phyloP scores from a whole-genome alignment of 2,113 vertebrate genomes.

The Eubucco bourcierii region DNA sequence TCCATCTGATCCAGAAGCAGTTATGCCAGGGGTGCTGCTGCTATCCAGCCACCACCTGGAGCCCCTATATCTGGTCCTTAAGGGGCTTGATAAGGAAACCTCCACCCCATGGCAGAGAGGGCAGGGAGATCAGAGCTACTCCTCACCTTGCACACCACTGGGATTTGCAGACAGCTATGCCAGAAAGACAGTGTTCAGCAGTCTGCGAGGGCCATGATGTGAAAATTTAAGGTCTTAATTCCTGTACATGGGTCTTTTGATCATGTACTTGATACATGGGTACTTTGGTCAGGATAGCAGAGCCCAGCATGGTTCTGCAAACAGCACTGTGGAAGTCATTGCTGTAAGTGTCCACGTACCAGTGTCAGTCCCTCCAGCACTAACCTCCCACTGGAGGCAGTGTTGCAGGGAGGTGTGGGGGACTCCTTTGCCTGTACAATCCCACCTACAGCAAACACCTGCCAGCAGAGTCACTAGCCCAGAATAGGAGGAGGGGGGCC shows the following conservation, averaged over 20 bases:
- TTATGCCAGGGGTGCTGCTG: neutral
- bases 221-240: neutral
- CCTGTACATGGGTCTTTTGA: neutral
- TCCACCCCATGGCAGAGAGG: fast-evolving
- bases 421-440: neutral
- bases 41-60: neutral
- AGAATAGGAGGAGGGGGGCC: neutral
- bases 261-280: too few relatives aligned
- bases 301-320: neutral
- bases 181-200: neutral
- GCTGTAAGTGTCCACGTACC: neutral
- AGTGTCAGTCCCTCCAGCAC: neutral
- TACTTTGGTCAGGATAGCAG: neutral
- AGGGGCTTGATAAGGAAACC: neutral
- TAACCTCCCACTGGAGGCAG: neutral
- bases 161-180: neutral
- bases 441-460: neutral
- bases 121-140: neutral
- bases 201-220: fast-evolving
- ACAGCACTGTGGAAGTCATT: neutral
- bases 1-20: neutral
- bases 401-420: fast-evolving
- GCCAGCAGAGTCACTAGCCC: neutral
- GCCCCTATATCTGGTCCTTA: fast-evolving
- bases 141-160: neutral